Evolutionary conservation across 1,140 invertebrate species (phyloP), one percentile per base, ranked within the genome.

Genomic region (Chymomyza costata): DNA sequence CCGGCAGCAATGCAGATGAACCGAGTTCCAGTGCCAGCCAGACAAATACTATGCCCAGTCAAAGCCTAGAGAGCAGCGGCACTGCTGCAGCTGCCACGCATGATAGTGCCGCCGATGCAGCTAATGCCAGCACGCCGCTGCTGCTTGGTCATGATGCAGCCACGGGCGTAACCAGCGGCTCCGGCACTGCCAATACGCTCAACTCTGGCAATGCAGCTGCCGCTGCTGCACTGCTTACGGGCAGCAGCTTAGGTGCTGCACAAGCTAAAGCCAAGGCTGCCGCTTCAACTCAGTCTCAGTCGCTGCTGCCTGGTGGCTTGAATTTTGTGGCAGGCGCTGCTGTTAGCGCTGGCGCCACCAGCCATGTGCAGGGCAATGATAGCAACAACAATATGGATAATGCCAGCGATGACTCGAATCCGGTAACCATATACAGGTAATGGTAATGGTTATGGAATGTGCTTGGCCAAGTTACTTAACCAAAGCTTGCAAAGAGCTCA

Each of bases 371-470:
- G 16, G 57, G 38, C 41, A 90, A 90, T 86, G 89, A 90, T 85
- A 89, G 87, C 63, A 90, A 91, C 84, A 91, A 91, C 85, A 91
- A 91, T 86, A 90, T 91, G 53, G 91, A 92, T 86, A 92, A 91
- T 84, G 90, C 90, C 81, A 93, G 92, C 88, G 92, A 93, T 80
- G 92, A 93, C 87, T 92, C 91, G 82, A 93, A 91, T 87, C 89
- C 91, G 85, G 91, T 92, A 86, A 93, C 92, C 56, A 93, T 93
- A 87, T 93, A 93, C 90, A 91, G 92, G 92, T 93, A 89, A 88
- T 25, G 21, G n/a, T n/a, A n/a, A 25, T 25, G 21, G 8, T 5
- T 25, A 25, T 8, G 3, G 21, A 3, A 3, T 8, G 21, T 3
- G 21, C 3, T 8, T 25, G 21, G 8, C 8, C 21, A 25, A 25